Base-by-base conservation (phyloP, 2,888 invertebrate genomes). In the Villa cingulata region DNA sequence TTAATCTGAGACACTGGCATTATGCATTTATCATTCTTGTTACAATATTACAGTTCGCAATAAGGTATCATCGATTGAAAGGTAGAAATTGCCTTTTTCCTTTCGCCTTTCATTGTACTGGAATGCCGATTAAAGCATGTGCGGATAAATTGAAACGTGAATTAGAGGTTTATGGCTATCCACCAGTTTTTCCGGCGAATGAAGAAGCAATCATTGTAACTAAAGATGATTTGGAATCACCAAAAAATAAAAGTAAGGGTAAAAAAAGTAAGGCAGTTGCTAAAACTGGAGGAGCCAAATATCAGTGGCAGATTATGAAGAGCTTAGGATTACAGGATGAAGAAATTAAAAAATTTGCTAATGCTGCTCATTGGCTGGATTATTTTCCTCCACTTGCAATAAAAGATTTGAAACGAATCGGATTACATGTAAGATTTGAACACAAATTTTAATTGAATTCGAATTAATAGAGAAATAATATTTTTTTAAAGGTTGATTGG, bases 51-150 rank as follows among this genome's bases (percentile, higher is more conserved):
- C 6, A 89, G 86, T 98, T 94, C 77, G 85, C 92, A 15, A 78
- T 83, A 47, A 82, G 97, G 41, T 97, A 86, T 66, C 80, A 96
- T 54, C 79, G 95, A n/a, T 69, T 97, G 44, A 83, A 87, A 67
- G 97, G 98, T 0, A 90, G 87, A 63, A 78, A 77, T 59, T 88
- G 86, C 14, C 74, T 98, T 10, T 97, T 96, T 70, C 98, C 98
- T 15, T 97, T 99, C 72, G 97, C 92, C 4, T 87, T 99, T 58
- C 98, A 99, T 68, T 96, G 96, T 63, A 99, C 98, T 19, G 98
- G 98, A 41, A 98, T 97, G 97, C 97, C 97, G 1, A 98, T 98
- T 51, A 97, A 96, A 71, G 96, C 97, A 0, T 96, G 96, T 73
- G 90, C 98, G 15, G 98, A 98, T 68, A 99, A 98, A 66, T 69